Evolutionary conservation across 2,888 invertebrate genomes (phyloP), one percentile per base, ranked within the genome.

Genomic region (Dyspetes luteomarginatus): DNA sequence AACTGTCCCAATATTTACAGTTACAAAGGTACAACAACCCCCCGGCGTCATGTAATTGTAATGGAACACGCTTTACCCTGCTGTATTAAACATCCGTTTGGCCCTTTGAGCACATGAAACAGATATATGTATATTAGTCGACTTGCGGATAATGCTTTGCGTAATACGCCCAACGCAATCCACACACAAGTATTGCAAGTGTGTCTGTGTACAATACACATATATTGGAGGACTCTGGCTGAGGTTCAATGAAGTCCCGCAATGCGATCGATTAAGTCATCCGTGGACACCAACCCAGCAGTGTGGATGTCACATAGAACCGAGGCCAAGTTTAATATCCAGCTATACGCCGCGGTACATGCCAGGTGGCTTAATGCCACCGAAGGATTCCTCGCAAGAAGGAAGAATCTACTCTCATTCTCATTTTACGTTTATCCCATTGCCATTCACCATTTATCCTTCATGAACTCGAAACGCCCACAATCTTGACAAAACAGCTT

Each of bases 241-340:
- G 60, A 60, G n/a, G 68, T 71, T 67, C 78, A 85, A 82, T 82
- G 82, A 68, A 56, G 68, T 43, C 41, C 64, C 58, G 75, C 77
- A 65, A 78, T 55, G 71, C 73, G 74, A 78, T 80, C 76, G 82
- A 85, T 84, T 82, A 81, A 83, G 65, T 76, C 71, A 56, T 68
- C 55, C 80, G n/a, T n/a, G 30, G 45, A 67, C n/a, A 55, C 17
- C 43, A 36, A 7, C 26, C 28, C 30, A 45, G n/a, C 30, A 43
- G 71, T 52, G 43, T 36, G 17, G 24, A 65, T 56, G 56, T 60
- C 45, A 43, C 43, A 12, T 28, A 43, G 30, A 52, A 48, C 15
- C 22, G 36, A 69, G 9, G 50, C 71, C 26, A 73, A 15, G 62
- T 78, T 83, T 84, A 76, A 83, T 82, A 84, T 79, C n/a, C 78